A percentile compares a stretch with the other conserved stretches of the same genome.
phyloP scores from a whole-genome alignment of 2,797 vertebrate genomes.

The Lemur catta region DNA sequence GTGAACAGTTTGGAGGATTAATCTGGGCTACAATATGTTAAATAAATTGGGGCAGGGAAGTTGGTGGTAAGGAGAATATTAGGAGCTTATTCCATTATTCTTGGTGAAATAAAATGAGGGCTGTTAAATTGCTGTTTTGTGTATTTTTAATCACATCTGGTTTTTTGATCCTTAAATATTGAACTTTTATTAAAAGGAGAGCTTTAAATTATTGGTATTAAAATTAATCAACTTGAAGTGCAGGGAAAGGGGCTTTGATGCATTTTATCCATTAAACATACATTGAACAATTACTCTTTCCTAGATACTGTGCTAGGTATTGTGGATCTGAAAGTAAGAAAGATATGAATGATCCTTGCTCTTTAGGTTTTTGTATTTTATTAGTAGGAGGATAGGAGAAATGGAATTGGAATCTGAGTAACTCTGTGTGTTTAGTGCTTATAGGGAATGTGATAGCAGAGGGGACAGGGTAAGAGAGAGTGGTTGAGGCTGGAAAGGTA shows the following conservation, averaged over 20 bases:
- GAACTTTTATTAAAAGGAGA: background rate
- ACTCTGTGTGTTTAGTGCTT: background rate
- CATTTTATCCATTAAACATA: slow-evolving; percentile 2
- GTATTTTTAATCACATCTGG: background rate
- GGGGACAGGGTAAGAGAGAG: background rate
- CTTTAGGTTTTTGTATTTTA: background rate
- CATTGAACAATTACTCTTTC: background rate
- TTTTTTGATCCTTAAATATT: slow-evolving; percentile 27
- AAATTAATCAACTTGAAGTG: background rate
- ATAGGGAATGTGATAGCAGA: background rate
- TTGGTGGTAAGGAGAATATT: background rate
- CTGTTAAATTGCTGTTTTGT: background rate
- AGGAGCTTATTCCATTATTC: background rate
- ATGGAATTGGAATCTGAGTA: background rate
- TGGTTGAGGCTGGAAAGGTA: background rate
- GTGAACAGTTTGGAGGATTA: background rate
- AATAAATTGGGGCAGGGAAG: background rate
- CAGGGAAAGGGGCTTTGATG: background rate
- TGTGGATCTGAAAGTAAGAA: slow-evolving; percentile 1
- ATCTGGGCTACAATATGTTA: background rate
- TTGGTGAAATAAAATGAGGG: background rate
- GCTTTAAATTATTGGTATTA: slow-evolving; percentile 30
- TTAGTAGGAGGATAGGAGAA: background rate
- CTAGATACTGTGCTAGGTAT: background rate
- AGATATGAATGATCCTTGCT: background rate